phyloP scores from a whole-genome alignment of 2,888 invertebrate genomes.

The Pegoplata infirma region DNA sequence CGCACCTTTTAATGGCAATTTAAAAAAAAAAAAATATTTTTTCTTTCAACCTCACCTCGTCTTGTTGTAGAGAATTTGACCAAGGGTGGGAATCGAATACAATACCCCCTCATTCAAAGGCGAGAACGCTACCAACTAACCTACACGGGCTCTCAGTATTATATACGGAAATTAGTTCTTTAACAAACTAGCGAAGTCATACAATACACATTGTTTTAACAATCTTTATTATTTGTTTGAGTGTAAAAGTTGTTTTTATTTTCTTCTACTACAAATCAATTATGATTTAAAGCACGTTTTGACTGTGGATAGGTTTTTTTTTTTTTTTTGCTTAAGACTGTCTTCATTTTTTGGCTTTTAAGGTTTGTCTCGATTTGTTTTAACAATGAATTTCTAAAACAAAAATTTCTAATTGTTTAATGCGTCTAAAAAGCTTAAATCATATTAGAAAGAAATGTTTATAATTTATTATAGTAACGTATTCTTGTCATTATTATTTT shows the following conservation, averaged over 20 bases:
- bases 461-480: constrained; percentile 25
- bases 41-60: too few species aligned
- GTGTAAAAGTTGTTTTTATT: constrained; percentile 1
- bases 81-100: too few species aligned
- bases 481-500: constrained; percentile 4
- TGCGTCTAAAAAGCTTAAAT: constrained; percentile 11
- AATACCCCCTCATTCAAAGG: too few species aligned
- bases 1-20: too few species aligned
- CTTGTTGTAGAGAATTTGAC: too few species aligned
- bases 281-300: constrained; percentile 63
- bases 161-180: too few species aligned
- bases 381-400: constrained; percentile 42
- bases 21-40: too few species aligned
- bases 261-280: constrained; percentile 54
- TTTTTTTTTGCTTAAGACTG: constrained; percentile 20
- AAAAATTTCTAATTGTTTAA: constrained; percentile 56
- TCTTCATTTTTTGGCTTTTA: constrained; percentile 43
- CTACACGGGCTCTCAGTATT: too few species aligned
- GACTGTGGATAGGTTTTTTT: constrained; percentile 37
- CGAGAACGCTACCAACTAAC: too few species aligned
- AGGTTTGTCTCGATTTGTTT: constrained; percentile 31
- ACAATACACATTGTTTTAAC: too few species aligned
- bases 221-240: too few species aligned
- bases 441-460: constrained; percentile 2
- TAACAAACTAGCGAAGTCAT: too few species aligned